Evolutionary conservation across 2,113 vertebrate species (phyloP).

Genomic region (Tragelaphus scriptus): DNA sequence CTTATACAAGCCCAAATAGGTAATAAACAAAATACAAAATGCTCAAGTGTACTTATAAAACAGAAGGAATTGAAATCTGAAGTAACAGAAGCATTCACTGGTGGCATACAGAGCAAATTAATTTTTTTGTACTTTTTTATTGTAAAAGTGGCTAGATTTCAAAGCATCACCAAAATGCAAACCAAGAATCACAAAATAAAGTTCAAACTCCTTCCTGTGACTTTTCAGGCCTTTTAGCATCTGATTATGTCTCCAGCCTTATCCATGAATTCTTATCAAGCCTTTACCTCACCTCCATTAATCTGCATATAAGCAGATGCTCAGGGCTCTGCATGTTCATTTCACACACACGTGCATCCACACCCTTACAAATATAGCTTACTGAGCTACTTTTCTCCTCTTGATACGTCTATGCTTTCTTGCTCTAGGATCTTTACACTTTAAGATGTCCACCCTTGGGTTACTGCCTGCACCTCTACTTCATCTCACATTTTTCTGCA

Average conservation of each 20-base stretch:
- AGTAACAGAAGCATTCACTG: neutral
- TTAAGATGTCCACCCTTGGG: neutral
- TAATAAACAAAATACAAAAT: neutral
- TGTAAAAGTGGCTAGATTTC: neutral
- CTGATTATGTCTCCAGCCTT: neutral
- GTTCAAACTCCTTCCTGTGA: neutral
- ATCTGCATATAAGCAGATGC: neutral
- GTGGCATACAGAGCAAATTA: neutral
- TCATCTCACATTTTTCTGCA: neutral
- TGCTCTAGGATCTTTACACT: neutral
- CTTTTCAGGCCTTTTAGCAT: neutral
- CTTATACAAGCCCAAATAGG: neutral
- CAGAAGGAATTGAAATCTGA: neutral
- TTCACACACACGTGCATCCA: fast-evolving
- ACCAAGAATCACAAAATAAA: neutral
- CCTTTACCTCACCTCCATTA: neutral
- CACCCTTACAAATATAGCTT: neutral
- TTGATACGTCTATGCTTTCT: neutral
- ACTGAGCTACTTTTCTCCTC: neutral
- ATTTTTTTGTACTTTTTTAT: neutral
- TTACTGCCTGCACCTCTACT: neutral
- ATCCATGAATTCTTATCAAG: neutral
- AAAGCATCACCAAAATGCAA: neutral
- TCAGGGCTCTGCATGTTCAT: fast-evolving
- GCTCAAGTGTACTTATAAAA: neutral